Evolutionary conservation across 53 echinoderm and acorn worm genomes (phyloP).

Genomic region (Antedon mediterranea): DNA sequence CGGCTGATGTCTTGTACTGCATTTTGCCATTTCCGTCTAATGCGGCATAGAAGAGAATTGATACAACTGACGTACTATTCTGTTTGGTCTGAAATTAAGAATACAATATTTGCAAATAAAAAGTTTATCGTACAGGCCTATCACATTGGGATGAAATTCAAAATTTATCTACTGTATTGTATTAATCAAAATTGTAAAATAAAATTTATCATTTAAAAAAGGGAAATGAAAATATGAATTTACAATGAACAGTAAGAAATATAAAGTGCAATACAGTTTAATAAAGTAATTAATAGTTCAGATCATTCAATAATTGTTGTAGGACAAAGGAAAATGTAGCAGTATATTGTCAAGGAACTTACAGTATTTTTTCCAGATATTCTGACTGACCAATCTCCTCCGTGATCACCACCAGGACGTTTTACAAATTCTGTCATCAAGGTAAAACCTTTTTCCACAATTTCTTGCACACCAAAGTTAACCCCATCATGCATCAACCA

Average conservation of each 20-base stretch:
- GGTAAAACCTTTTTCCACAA: conserved; percentile 69
- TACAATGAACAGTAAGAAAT: neutral
- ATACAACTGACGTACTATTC: conserved; percentile 28
- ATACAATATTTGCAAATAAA: too few relatives aligned
- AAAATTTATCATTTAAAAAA: neutral
- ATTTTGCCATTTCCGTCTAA: conserved; percentile 61
- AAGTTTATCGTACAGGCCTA: too few relatives aligned
- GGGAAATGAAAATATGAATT: neutral
- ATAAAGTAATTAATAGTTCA: neutral
- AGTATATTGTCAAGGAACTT: too few relatives aligned
- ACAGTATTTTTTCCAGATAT: conserved; percentile 57
- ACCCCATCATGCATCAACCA: conserved; percentile 84
- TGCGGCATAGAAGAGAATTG: conserved; percentile 78
- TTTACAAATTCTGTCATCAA: conserved; percentile 87
- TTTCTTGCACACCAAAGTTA: conserved; percentile 86
- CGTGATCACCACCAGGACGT: conserved; percentile 56
- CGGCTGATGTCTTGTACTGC: conserved; percentile 19
- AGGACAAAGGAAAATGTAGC: neutral
- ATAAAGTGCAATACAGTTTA: neutral
- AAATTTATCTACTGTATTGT: too few relatives aligned
- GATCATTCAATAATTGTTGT: neutral
- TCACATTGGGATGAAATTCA: too few relatives aligned
- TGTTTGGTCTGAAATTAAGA: conserved; percentile 30
- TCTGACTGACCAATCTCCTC: conserved; percentile 90
- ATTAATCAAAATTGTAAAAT: too few relatives aligned